Conservation (phyloP, 2,888 invertebrate species). For the Drosophila neonasuta region DNA sequence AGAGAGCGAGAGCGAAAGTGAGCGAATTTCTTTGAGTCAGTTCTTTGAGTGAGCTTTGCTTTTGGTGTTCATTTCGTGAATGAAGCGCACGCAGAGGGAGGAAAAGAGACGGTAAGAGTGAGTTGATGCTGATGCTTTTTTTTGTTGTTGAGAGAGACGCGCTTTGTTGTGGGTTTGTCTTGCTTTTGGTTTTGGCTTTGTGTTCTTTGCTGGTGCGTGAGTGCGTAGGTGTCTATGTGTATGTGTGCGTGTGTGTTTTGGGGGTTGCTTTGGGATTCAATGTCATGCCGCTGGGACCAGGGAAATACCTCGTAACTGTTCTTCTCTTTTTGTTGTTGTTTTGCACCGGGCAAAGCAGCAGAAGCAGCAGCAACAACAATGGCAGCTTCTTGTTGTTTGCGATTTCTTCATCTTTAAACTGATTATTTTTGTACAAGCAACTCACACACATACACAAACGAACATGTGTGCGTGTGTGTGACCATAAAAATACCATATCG, state of each 20-base stretch:
- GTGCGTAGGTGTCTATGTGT: background rate
- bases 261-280: constrained; percentile 82
- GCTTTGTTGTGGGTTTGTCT: constrained; percentile 33
- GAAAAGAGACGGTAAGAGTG: background rate
- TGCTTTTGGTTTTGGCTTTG: constrained; percentile 16
- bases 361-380: constrained; percentile 30
- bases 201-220: constrained; percentile 22
- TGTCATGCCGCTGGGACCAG: constrained; percentile 82
- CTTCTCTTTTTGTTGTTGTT: constrained; percentile 46
- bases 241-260: constrained; percentile 41
- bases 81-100: constrained; percentile 34
- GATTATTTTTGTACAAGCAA: constrained; percentile 68
- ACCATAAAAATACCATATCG: constrained; percentile 57
- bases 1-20: constrained; percentile 51
- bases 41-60: constrained; percentile 55
- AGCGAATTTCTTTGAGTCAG: constrained; percentile 15
- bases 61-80: constrained; percentile 58
- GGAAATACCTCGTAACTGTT: constrained; percentile 77
- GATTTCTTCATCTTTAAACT: constrained; percentile 76
- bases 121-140: constrained; percentile 21
- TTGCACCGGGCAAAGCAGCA: constrained; percentile 26
- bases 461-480: constrained; percentile 19
- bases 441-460: constrained; percentile 19
- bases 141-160: constrained; percentile 41
- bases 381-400: constrained; percentile 50